Base-by-base conservation (phyloP, 1,140 invertebrate species). In the Brachionus rubens region DNA sequence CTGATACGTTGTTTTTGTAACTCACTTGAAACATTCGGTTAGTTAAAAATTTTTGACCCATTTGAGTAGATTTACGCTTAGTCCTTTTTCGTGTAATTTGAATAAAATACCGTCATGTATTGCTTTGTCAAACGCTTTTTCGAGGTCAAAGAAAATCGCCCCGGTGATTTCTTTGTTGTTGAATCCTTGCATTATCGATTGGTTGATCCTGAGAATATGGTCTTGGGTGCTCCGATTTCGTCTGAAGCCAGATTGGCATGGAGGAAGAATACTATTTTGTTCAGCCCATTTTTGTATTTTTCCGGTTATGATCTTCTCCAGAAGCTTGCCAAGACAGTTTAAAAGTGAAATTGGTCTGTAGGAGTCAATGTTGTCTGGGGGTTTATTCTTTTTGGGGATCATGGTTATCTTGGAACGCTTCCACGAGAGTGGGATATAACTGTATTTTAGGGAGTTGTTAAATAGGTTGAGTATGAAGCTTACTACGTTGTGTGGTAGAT, bases 101-200 rank as follows among this genome's bases (percentile, higher is more conserved):
- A 77, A 79, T 1, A 83, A 40, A 0, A 85, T 78, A 0, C 81
- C 84, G 7, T 79, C 65, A 10, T 81, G 77, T 82, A 83, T 84
- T 0, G 83, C 80, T 65, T 76, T 78, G 56, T 86, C 84, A 54
- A 84, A 85, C 0, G 83, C 82, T 78, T 84, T 84, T 56, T 80
- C 79, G 1, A 85, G 77, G 47, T 86, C 84, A n/a, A 86, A 79
- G 14, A 84, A 76, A 0, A 83, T 24, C 41, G 80, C 76, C 0
- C 77, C 72, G 3, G 80, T 80, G 3, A 79, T 75, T 36, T 80
- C 56, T 1, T 81, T 80, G 77, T 78, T 78, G 62, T 82, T 83
- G 19, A 81, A 82, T n/a, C 79, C 79, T 6, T 77, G 36, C 0
- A 67, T 77, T 0, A 85, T 81, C 30, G 81, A 70, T 68, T 82